These are phyloP conservation scores for Margaritifera margaritifera DNA, from an alignment of 2,888 invertebrate genomes.

Conservation along the genomic window DNA sequence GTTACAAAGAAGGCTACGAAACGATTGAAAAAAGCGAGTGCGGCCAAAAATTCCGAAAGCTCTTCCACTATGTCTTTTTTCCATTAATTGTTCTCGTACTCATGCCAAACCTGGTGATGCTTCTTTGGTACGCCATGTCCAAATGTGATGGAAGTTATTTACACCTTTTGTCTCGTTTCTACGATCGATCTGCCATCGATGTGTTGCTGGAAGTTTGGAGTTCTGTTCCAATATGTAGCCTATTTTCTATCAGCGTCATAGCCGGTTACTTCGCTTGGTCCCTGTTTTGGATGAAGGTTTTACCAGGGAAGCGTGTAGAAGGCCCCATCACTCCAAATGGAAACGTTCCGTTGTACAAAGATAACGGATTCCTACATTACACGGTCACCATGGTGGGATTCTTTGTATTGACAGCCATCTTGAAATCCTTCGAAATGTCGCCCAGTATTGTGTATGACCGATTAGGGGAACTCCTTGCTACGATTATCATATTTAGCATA, in stretches of 20 bases:
- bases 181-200: conserved; percentile 35
- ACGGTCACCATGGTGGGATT: conserved; percentile 72
- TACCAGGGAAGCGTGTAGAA: conserved; percentile 71
- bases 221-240: conserved; percentile 50
- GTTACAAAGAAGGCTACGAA: conserved; percentile 36
- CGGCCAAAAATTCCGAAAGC: conserved; percentile 28
- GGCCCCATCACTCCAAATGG: conserved; percentile 76
- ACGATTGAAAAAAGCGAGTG: conserved; percentile 41
- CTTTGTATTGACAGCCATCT: conserved; percentile 57
- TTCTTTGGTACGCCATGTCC: conserved; percentile 59
- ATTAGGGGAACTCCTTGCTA: conserved; percentile 74
- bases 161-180: conserved; percentile 35
- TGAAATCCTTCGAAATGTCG: conserved; percentile 65
- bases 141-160: conserved; percentile 60
- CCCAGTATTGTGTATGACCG: conserved; percentile 73
- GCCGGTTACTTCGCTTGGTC: conserved; percentile 71
- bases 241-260: conserved; percentile 54
- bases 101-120: conserved; percentile 61
- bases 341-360: conserved; percentile 73
- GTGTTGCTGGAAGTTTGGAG: conserved; percentile 64
- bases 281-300: conserved; percentile 72
- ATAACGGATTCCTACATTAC: conserved; percentile 76
- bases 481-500: conserved; percentile 73
- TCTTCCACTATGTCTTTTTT: conserved; percentile 51
- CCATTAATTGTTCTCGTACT: conserved; percentile 58